Evolutionary conservation across 1,140 invertebrate species (phyloP).

Genomic region (Diprion similis): DNA sequence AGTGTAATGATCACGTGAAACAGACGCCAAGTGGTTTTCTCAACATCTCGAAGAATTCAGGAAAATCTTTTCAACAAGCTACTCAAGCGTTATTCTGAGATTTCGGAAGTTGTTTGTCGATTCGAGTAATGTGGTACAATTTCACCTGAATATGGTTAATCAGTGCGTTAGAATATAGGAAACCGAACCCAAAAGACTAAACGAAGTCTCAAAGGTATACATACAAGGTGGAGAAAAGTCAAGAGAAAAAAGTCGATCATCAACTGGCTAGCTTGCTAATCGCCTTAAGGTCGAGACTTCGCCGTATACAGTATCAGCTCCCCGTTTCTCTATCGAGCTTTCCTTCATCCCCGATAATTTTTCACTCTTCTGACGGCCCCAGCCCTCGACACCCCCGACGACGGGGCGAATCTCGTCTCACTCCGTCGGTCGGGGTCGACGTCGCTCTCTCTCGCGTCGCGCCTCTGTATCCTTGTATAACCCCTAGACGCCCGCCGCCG

Average conservation of each 20-base stretch:
- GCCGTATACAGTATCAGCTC: neutral
- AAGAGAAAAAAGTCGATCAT: neutral
- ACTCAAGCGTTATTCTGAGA: too few relatives aligned
- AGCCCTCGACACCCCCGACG: neutral
- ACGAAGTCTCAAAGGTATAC: too few relatives aligned
- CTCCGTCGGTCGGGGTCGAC: constrained; percentile 1
- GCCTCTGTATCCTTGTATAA: constrained; percentile 7
- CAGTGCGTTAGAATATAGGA: too few relatives aligned
- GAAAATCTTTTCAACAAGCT: too few relatives aligned
- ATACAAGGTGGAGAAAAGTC: neutral
- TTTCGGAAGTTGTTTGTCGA: too few relatives aligned
- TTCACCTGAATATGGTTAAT: too few relatives aligned
- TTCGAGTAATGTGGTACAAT: too few relatives aligned
- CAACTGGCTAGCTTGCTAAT: neutral
- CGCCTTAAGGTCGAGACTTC: neutral
- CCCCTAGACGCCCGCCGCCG: neutral
- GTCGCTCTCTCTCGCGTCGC: neutral
- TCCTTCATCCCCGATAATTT: neutral
- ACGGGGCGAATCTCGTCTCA: constrained; percentile 1
- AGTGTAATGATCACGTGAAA: neutral
- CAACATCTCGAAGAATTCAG: too few relatives aligned
- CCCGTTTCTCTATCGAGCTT: neutral
- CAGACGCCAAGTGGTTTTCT: neutral
- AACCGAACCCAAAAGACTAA: too few relatives aligned
- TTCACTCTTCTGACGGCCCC: neutral